Conservation (phyloP, 2,113 vertebrate genomes). For the Oxyura jamaicensis region DNA sequence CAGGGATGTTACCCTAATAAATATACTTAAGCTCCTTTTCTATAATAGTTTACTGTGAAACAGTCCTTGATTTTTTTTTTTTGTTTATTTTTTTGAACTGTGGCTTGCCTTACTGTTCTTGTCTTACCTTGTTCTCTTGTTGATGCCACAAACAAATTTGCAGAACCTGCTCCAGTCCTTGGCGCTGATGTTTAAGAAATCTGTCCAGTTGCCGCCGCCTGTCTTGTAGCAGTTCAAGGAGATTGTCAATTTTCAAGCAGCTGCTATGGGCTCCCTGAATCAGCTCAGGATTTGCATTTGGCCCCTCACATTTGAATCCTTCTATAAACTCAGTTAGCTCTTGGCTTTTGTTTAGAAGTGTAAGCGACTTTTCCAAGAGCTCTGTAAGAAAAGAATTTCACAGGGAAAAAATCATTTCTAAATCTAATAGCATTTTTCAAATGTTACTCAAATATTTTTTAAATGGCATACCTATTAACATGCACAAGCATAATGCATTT, state of each 20-base stretch:
- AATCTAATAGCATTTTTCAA: neutral
- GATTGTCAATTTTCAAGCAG: constrained; percentile 82
- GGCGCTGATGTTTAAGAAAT: constrained; percentile 73
- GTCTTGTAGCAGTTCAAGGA: constrained; percentile 90
- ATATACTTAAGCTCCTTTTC: neutral
- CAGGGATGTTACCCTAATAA: neutral
- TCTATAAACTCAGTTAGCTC: constrained; percentile 86
- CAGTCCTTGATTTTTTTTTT: neutral
- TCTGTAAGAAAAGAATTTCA: constrained; percentile 70
- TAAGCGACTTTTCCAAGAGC: constrained; percentile 87
- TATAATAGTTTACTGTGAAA: neutral
- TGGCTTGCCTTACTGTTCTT: neutral
- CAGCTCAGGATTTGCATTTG: constrained; percentile 74
- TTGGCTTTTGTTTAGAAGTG: constrained; percentile 86
- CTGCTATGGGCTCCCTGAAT: constrained; percentile 80
- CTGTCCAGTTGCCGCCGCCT: constrained; percentile 84
- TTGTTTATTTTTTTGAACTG: neutral
- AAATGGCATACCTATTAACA: neutral
- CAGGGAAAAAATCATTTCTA: neutral
- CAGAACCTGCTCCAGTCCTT: constrained; percentile 75
- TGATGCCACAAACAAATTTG: constrained; percentile 82
- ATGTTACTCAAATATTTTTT: neutral
- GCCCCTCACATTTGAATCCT: constrained; percentile 81
- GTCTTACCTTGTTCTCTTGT: constrained; percentile 81
- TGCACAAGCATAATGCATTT: fast-evolving